These are phyloP conservation scores for Babylonia areolata DNA, from an alignment of 1,140 invertebrate species.

Conservation along the genomic window DNA sequence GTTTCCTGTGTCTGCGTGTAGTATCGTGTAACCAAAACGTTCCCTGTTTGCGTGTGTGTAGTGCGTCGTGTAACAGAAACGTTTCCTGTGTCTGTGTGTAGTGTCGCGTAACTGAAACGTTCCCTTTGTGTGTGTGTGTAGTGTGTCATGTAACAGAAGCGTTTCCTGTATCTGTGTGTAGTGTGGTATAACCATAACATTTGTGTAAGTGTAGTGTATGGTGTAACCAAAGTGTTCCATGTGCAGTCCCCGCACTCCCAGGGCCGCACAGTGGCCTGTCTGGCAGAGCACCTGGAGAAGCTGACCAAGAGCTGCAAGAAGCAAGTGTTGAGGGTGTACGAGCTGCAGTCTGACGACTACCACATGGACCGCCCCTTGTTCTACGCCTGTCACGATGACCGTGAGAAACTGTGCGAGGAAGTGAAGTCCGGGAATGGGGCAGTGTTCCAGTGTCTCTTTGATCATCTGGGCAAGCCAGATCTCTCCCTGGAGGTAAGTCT, in stretches of 20 bases:
- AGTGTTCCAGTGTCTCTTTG: slow-evolving; percentile 91
- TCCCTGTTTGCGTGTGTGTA: no score
- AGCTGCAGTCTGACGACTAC: slow-evolving; percentile 93
- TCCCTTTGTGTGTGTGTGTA: no score
- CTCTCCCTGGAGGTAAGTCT: slow-evolving; percentile 66
- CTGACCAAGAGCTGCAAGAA: slow-evolving; percentile 81
- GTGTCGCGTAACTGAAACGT: no score
- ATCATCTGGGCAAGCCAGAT: slow-evolving; percentile 86
- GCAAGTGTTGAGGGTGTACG: slow-evolving; percentile 89
- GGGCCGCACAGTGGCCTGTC: slow-evolving; percentile 89
- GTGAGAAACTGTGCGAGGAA: slow-evolving; percentile 80
- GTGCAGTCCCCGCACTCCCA: slow-evolving; percentile 81
- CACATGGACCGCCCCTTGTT: slow-evolving; percentile 93
- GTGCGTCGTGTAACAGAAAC: no score
- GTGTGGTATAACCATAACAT: no score
- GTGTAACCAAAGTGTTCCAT: no score
- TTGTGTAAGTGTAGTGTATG: no score
- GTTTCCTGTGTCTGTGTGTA: no score
- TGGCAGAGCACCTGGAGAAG: slow-evolving; percentile 80
- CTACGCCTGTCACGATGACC: slow-evolving; percentile 91
- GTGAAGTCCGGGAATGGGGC: slow-evolving; percentile 81
- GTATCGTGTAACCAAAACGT: no score
- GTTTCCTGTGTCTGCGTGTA: no score
- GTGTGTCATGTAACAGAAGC: no score
- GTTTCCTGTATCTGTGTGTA: no score